Conservation (phyloP, 2,113 vertebrate species). For the Aythya baeri region DNA sequence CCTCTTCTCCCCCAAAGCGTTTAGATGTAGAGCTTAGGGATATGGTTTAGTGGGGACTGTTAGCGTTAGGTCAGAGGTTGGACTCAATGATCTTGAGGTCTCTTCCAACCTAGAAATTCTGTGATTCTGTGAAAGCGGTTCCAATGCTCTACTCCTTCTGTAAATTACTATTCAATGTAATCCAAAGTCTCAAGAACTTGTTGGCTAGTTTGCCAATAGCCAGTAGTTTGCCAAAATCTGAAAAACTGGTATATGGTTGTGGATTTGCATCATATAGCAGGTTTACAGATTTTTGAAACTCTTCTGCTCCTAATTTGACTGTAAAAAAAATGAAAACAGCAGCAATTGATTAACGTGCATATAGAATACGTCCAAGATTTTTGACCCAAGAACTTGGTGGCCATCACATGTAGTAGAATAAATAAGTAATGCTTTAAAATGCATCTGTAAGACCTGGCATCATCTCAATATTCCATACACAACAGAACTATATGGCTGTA, state of each 20-base stretch:
- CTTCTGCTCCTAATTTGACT: conserved; percentile 3
- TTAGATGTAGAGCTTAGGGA: too few species aligned
- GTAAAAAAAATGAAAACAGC: neutral
- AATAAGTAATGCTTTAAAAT: conserved; percentile 11
- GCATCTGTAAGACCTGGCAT: neutral
- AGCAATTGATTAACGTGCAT: neutral
- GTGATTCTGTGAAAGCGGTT: neutral
- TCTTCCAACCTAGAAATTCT: too few species aligned
- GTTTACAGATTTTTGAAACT: neutral
- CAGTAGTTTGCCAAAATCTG: too few species aligned
- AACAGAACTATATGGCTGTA: neutral
- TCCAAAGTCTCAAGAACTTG: neutral
- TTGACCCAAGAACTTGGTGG: neutral
- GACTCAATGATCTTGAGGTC: too few species aligned
- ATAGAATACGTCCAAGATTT: neutral
- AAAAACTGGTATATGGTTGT: too few species aligned
- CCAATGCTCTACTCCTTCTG: neutral
- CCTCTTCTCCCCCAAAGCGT: neutral
- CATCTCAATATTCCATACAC: conserved; percentile 21
- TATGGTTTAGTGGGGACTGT: too few species aligned
- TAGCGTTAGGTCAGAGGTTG: too few species aligned
- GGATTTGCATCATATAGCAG: neutral
- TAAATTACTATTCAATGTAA: neutral
- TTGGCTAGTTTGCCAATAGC: neutral
- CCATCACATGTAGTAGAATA: neutral